A percentile compares a stretch with the other conserved stretches of the same genome.
Conservation (phyloP, 2,888 invertebrate genomes). For the Sinohyriopsis cumingii region DNA sequence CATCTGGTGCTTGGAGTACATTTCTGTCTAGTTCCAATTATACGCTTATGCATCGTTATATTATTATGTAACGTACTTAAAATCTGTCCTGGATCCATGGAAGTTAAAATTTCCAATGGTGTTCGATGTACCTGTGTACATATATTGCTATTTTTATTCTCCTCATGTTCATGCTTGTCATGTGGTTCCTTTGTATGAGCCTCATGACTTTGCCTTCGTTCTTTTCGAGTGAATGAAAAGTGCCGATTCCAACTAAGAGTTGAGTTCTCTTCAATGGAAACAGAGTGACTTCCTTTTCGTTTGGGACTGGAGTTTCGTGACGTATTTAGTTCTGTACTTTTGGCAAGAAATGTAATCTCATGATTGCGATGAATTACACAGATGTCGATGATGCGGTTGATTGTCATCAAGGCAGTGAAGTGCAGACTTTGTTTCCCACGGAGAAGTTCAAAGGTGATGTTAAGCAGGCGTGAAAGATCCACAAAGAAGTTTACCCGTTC, state of each 20-base stretch:
- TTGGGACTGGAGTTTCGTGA: conserved; percentile 33
- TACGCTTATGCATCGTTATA: conserved; percentile 78
- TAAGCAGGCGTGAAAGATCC: conserved; percentile 75
- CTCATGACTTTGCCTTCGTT: conserved; percentile 36
- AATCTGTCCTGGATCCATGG: conserved; percentile 74
- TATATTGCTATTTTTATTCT: conserved; percentile 30
- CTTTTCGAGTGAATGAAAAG: conserved; percentile 30
- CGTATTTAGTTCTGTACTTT: conserved; percentile 33
- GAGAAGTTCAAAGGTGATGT: conserved; percentile 75
- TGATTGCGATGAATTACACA: conserved; percentile 73
- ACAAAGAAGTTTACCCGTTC: conserved; percentile 66
- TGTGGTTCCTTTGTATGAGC: conserved; percentile 30
- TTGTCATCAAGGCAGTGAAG: conserved; percentile 77
- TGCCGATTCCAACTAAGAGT: conserved; percentile 29
- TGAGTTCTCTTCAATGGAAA: conserved; percentile 31
- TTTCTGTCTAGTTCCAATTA: conserved; percentile 76
- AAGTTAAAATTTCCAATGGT: conserved; percentile 65
- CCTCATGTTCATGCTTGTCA: conserved; percentile 39
- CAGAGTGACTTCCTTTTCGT: conserved; percentile 31
- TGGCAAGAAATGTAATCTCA: conserved; percentile 48
- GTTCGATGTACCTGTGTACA: conserved; percentile 49
- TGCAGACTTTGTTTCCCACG: conserved; percentile 77
- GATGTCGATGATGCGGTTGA: conserved; percentile 76
- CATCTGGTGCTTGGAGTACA: conserved; percentile 78
- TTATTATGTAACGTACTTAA: conserved; percentile 77